Evolutionary conservation across 2,797 vertebrate genomes (phyloP).

Genomic region (Protosalanx chinensis): DNA sequence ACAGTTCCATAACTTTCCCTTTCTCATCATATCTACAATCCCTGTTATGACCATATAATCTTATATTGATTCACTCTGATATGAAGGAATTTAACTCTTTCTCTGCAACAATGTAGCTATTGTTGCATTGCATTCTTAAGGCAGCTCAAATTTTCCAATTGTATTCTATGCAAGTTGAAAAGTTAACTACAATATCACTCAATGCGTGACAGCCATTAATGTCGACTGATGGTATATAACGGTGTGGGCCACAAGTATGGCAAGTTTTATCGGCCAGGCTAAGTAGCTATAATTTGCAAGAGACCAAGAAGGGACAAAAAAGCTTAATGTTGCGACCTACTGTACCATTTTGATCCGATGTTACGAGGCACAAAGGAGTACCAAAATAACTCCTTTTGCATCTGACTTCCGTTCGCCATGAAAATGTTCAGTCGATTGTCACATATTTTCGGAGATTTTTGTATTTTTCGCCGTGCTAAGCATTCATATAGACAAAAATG

Average conservation of each 20-base stretch:
- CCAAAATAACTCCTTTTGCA: slow-evolving; percentile 73
- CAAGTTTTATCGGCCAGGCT: slow-evolving; percentile 71
- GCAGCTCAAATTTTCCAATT: slow-evolving; percentile 61
- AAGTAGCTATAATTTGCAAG: slow-evolving; percentile 65
- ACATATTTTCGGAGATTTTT: slow-evolving; percentile 72
- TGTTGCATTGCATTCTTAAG: slow-evolving; percentile 64
- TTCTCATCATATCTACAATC: slow-evolving; percentile 46
- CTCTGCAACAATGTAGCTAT: slow-evolving; percentile 66
- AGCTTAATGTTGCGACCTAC: slow-evolving; percentile 64
- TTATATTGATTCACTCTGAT: slow-evolving; percentile 50
- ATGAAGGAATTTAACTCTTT: slow-evolving; percentile 75
- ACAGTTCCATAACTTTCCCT: slow-evolving; percentile 27
- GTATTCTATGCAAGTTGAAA: slow-evolving; percentile 69
- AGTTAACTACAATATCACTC: slow-evolving; percentile 55
- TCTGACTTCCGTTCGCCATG: slow-evolving; percentile 77
- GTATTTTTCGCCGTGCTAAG: slow-evolving; percentile 63
- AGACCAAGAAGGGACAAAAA: slow-evolving; percentile 67
- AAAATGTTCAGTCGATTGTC: slow-evolving; percentile 70
- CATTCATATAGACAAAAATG: slow-evolving; percentile 77
- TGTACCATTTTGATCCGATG: slow-evolving; percentile 90
- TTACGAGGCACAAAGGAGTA: slow-evolving; percentile 81
- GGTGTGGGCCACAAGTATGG: slow-evolving; percentile 45
- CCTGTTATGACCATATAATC: slow-evolving; percentile 64
- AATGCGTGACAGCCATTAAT: slow-evolving; percentile 24
- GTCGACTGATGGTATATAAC: slow-evolving; percentile 39